Conservation (phyloP, 2,888 invertebrate species). For the Tenthredo notha region DNA sequence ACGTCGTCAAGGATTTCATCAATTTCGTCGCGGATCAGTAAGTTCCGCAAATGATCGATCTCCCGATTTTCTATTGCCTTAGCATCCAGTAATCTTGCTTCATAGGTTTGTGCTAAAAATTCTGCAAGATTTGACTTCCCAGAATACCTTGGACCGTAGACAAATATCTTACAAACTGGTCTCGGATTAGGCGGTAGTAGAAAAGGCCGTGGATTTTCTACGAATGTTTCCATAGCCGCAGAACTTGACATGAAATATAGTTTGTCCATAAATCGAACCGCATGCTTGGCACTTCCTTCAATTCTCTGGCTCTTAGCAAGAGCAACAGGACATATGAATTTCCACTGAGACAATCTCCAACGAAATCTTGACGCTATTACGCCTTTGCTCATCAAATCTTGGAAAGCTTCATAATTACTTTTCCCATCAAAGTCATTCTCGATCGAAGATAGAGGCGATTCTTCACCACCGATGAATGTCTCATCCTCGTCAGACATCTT, state of each 20-base stretch:
- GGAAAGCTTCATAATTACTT: constrained; percentile 72
- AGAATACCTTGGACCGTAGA: constrained; percentile 82
- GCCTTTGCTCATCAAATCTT: constrained; percentile 67
- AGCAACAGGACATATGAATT: constrained; percentile 83
- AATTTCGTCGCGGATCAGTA: constrained; percentile 64
- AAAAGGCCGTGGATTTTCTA: constrained; percentile 83
- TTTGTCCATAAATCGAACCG: constrained; percentile 83
- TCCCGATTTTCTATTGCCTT: constrained; percentile 65
- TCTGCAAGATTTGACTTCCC: constrained; percentile 82
- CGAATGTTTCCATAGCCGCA: constrained; percentile 80
- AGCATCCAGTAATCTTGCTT: constrained; percentile 79
- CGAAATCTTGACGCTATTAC: constrained; percentile 73
- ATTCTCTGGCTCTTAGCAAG: constrained; percentile 80
- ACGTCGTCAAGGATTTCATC: constrained; percentile 66
- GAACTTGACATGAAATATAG: constrained; percentile 82
- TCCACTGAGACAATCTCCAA: constrained; percentile 82
- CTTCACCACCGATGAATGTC: constrained; percentile 34
- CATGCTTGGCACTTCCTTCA: constrained; percentile 80
- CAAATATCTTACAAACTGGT: constrained; percentile 81
- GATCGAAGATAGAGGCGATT: constrained; percentile 55
- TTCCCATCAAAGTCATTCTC: constrained; percentile 62
- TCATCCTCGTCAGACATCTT: constrained; percentile 65
- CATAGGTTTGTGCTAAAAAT: constrained; percentile 81
- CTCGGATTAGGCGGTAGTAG: constrained; percentile 81
- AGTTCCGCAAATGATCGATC: constrained; percentile 59